A percentile compares a stretch with the other conserved stretches of the same genome.
These are phyloP conservation scores for Nyleta sp. DNA, from an alignment of 2,888 invertebrate species.

Conservation along the genomic window DNA sequence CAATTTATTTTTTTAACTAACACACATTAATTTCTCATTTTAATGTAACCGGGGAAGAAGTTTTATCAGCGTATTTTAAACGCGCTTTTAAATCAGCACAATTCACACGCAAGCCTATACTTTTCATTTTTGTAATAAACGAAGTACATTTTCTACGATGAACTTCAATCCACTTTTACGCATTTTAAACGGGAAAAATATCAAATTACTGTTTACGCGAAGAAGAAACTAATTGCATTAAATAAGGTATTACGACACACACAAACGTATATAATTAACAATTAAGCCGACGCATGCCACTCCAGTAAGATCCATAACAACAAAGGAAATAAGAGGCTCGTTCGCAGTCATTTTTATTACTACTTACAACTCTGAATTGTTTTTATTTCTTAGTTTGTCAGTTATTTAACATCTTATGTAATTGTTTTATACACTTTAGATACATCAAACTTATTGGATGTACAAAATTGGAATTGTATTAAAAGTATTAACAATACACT, in stretches of 20 bases:
- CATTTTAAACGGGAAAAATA: not conserved
- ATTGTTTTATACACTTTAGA: too few relatives aligned
- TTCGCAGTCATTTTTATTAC: too few relatives aligned
- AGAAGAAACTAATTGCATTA: slow-evolving; percentile 25
- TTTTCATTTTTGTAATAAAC: slow-evolving; percentile 1
- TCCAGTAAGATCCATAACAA: too few relatives aligned
- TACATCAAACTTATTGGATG: too few relatives aligned
- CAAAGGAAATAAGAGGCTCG: too few relatives aligned
- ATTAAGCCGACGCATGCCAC: slow-evolving; percentile 18
- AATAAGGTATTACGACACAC: slow-evolving; percentile 22
- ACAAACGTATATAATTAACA: slow-evolving; percentile 19
- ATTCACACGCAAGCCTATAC: not conserved
- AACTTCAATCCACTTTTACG: too few relatives aligned
- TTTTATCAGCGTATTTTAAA: not conserved
- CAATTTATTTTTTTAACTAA: not conserved
- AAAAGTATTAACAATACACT: too few relatives aligned
- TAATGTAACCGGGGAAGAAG: not conserved
- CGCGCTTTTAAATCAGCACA: not conserved
- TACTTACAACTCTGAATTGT: too few relatives aligned
- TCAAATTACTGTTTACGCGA: slow-evolving; percentile 9
- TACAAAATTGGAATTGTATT: too few relatives aligned
- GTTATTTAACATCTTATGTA: too few relatives aligned
- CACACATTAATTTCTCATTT: slow-evolving; percentile 14
- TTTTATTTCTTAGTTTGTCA: too few relatives aligned
- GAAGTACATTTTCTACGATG: not conserved